Conservation (phyloP, 2,888 invertebrate species). For the Pogonocherus hispidulus region DNA sequence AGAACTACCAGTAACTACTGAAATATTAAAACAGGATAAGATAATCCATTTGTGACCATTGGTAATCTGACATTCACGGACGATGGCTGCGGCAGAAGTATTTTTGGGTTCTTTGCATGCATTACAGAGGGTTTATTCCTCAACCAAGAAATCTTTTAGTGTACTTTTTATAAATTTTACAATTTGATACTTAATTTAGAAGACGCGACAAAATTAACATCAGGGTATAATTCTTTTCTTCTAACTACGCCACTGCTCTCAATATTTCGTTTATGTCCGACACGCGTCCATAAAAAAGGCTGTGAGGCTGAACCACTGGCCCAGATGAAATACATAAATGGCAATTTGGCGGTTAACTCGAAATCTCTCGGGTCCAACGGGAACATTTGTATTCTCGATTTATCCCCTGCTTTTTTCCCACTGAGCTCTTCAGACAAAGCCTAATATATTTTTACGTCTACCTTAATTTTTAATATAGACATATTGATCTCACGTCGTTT, state of each 20-base stretch:
- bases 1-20: too few relatives aligned
- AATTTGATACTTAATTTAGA: too few relatives aligned
- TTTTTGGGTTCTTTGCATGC: too few relatives aligned
- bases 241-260: not conserved
- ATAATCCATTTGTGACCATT: too few relatives aligned
- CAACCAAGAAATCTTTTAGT: too few relatives aligned
- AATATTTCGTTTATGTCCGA: not conserved
- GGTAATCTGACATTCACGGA: too few relatives aligned
- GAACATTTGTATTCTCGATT: not conserved
- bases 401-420: not conserved
- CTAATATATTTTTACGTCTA: not conserved
- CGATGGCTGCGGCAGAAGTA: too few relatives aligned
- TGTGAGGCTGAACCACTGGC: not conserved
- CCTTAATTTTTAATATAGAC: constrained; percentile 5
- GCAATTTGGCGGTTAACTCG: not conserved
- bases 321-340: not conserved
- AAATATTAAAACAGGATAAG: too few relatives aligned
- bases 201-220: too few relatives aligned
- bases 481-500: not conserved
- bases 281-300: not conserved
- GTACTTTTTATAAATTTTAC: too few relatives aligned
- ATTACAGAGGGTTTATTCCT: too few relatives aligned
- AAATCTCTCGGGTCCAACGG: constrained; percentile 3
- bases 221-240: not conserved
- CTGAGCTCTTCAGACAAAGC: not conserved